Conservation (phyloP, 2,888 invertebrate genomes). For the Noctuana brunneofusca region DNA sequence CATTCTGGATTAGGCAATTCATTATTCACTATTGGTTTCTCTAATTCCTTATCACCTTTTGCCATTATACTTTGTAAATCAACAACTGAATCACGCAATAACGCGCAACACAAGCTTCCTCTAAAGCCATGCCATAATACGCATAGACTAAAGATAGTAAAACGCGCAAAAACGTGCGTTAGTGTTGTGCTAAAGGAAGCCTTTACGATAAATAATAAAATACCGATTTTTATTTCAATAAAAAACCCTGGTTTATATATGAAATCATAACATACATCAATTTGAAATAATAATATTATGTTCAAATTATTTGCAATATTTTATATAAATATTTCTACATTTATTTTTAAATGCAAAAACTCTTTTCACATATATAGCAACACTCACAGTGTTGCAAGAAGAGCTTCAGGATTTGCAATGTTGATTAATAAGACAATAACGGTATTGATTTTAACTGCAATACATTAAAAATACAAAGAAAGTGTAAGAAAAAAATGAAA, state of each 20-base stretch:
- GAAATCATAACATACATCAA: too few species aligned
- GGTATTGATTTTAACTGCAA: too few species aligned
- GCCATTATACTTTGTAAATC: slow-evolving; percentile 67
- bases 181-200: slow-evolving; percentile 22
- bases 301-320: too few species aligned
- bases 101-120: slow-evolving; percentile 71
- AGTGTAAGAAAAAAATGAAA: too few species aligned
- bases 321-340: neutral
- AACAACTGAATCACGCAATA: slow-evolving; percentile 75
- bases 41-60: slow-evolving; percentile 81
- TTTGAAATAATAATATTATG: too few species aligned
- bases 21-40: slow-evolving; percentile 79
- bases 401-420: neutral
- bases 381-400: neutral
- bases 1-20: slow-evolving; percentile 77
- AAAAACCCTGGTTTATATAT: too few species aligned
- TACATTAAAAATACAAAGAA: too few species aligned
- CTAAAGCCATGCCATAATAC: slow-evolving; percentile 61
- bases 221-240: slow-evolving; percentile 10
- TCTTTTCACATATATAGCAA: neutral
- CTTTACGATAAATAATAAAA: neutral
- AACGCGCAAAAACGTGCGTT: slow-evolving; percentile 51
- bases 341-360: neutral
- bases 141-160: slow-evolving; percentile 59
- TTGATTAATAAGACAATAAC: too few species aligned